Conservation (phyloP, 2,113 vertebrate genomes). For the Mesembrinibis cayennensis region DNA sequence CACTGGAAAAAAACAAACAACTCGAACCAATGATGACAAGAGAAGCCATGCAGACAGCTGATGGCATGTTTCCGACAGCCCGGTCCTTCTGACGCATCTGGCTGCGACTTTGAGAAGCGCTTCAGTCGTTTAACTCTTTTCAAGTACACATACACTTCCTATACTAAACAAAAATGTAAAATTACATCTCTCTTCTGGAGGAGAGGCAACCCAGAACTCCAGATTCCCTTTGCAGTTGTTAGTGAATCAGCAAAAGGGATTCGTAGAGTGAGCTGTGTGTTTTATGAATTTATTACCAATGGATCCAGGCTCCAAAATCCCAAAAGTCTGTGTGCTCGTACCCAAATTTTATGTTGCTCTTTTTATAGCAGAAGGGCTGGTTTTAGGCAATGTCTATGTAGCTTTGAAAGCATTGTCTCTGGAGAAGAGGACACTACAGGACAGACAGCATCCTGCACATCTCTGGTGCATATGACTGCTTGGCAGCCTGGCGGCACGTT, state of each 20-base stretch:
- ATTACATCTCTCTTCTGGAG: neutral
- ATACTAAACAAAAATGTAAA: neutral
- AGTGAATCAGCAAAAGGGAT: neutral
- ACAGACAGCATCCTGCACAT: neutral
- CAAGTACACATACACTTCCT: neutral
- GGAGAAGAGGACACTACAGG: neutral
- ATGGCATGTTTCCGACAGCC: neutral
- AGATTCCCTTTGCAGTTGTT: neutral
- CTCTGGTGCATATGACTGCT: neutral
- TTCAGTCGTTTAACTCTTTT: neutral
- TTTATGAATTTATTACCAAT: neutral
- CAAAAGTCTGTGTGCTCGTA: neutral
- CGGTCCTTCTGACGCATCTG: neutral
- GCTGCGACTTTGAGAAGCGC: neutral
- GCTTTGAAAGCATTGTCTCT: neutral
- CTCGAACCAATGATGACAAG: neutral
- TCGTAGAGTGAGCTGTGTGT: neutral
- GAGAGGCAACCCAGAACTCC: neutral
- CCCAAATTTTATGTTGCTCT: neutral
- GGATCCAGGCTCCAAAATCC: neutral
- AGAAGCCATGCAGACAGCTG: neutral
- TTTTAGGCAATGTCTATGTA: neutral
- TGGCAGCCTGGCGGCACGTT: neutral
- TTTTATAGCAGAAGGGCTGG: neutral
- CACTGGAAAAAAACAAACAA: neutral